Conservation (phyloP, 2,888 invertebrate genomes). For the Calameuta filiformis region DNA sequence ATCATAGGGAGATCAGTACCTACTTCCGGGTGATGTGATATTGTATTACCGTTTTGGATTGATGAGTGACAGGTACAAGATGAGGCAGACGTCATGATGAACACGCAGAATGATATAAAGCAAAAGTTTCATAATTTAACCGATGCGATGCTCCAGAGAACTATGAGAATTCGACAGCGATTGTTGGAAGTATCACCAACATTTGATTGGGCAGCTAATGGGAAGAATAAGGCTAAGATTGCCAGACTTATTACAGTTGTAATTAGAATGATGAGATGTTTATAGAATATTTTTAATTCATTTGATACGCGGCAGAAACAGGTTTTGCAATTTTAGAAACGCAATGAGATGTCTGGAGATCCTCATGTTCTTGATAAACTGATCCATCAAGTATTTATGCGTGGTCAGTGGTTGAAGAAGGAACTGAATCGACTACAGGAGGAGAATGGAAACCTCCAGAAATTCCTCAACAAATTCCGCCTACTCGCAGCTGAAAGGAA, state of each 20-base stretch:
- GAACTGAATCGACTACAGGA: slow-evolving; percentile 35
- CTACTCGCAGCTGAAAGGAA: slow-evolving; percentile 33
- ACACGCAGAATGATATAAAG: slow-evolving; percentile 37
- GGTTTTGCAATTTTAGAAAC: slow-evolving; percentile 13
- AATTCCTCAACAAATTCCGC: slow-evolving; percentile 33
- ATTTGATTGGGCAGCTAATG: slow-evolving; percentile 38
- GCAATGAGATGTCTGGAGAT: slow-evolving; percentile 13
- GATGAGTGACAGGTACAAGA: slow-evolving; percentile 32
- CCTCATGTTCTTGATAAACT: slow-evolving; percentile 29
- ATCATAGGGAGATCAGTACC: background rate
- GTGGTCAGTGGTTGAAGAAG: slow-evolving; percentile 39
- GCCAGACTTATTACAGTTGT: slow-evolving; percentile 27
- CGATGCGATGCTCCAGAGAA: slow-evolving; percentile 33
- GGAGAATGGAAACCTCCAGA: slow-evolving; percentile 34
- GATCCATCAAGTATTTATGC: slow-evolving; percentile 36
- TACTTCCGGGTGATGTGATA: background rate
- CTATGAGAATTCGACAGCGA: slow-evolving; percentile 33
- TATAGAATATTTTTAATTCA: background rate
- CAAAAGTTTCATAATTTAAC: slow-evolving; percentile 34
- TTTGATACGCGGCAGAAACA: background rate
- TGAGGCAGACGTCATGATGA: slow-evolving; percentile 41
- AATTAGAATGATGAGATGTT: background rate
- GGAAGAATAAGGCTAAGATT: slow-evolving; percentile 29
- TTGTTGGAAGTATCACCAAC: slow-evolving; percentile 37
- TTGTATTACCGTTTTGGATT: background rate